Base-by-base conservation (phyloP, 2,888 invertebrate species). In the Campoplex nolae region DNA sequence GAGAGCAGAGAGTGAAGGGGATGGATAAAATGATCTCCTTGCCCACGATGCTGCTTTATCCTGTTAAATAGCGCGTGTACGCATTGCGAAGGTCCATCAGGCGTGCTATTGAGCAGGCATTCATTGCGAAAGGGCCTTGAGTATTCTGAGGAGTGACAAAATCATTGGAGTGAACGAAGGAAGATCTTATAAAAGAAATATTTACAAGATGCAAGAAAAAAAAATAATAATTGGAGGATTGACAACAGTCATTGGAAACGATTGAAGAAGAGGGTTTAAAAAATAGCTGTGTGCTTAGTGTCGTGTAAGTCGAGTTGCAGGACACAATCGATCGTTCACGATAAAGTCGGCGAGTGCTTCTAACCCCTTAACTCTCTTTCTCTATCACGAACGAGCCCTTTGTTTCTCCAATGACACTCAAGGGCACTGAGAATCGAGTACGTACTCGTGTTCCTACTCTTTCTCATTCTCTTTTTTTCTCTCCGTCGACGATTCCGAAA, bases 321-420 rank as follows among this genome's bases (percentile, higher is more conserved):
- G 56, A 84, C 74, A 86, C 86, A 84, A 86, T 86, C 84, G 83
- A 84, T 86, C 86, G 86, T 84, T 86, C 68, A 76, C 81, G 84
- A 84, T 84, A 81, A 84, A 86, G 80, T 86, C 81, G 76, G 83
- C 86, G 79, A 77, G 65, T 45, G 42, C 23, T 28, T 78, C 83
- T 80, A 80, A 80, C 79, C 84, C 83, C 83, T 76, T 82, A 75
- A 75, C 45, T 42, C 71, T 79, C 77, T 18, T 79, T 51, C 77
- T 51, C 56, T 48, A 71, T 54, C 70, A 65, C 76, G 48, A 65
- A 38, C 77, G 58, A 84, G 81, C 84, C 88, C 88, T 88, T 89
- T 89, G 89, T 89, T 89, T 89, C 89, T 85, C 88, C 85, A 89
- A 89, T 85, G 85, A 87, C 86, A 86, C 89, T 89, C 85, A 84